Base-by-base conservation (phyloP, 2,113 vertebrate species). In the Suncus etruscus region DNA sequence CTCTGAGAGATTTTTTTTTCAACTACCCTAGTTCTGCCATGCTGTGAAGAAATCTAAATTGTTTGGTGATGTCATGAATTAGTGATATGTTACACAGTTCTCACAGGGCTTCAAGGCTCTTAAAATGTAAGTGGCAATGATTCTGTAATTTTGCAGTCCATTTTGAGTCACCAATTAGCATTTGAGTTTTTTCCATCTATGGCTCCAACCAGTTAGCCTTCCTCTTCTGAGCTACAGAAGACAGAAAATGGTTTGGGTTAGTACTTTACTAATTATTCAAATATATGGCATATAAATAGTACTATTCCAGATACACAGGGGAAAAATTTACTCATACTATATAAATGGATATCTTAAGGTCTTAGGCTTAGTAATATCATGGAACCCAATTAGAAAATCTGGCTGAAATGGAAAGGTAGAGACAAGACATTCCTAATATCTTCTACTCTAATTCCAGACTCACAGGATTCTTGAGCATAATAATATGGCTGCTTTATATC, bases 251-350 rank as follows among this genome's bases (percentile, higher is more conserved):
- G 24, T 63, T 78, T 51, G 32, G 72, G 32, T 76, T 68, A 78
- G 48, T 81, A 3, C 93, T 83, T 92, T 78, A 12, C 69, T 22
- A 61, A 9, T 87, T 91, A 18, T 90, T 39, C 39, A 18, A 61
- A 65, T 90, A 10, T 83, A 11, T 47, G 6, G 50, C 25, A 76
- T 1, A 29, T 31, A 31, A 74, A 8, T 73, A 87, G 58, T 68
- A 81, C 16, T 45, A 83, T 87, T 86, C 27, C 68, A 86, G 69
- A 91, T 73, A n/a, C 7, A 54, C n/a, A 84, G 29, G 48, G 90
- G 83, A 92, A 27, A 87, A 79, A 90, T 47, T 58, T 32, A 5
- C 61, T 84, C 45, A 51, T 92, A 39, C 39, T 10, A 86, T 54
- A 69, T 5, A 72, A 79, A 82, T 86, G 18, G 12, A 82, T 86